phyloP scores from a whole-genome alignment of 2,797 vertebrate species.

The Bucorvus abyssinicus region DNA sequence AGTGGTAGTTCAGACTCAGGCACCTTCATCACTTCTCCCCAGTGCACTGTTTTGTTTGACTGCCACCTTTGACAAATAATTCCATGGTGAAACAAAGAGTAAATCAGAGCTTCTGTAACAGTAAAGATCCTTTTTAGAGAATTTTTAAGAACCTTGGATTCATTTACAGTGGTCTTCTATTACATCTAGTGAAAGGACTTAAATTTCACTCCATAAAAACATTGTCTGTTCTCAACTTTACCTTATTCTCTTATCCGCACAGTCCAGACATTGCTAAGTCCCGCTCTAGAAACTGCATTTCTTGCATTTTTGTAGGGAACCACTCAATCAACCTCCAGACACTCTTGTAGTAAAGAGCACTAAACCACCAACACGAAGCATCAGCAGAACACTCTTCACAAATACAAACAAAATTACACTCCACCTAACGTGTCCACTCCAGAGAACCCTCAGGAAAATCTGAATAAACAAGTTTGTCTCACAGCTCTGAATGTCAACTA shows the following conservation, averaged over 20 bases:
- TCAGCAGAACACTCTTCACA: constrained; percentile 19
- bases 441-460: background rate
- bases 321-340: constrained; percentile 21
- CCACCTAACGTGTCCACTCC: background rate
- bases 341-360: constrained; percentile 22
- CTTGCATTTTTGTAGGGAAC: constrained; percentile 11
- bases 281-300: background rate
- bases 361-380: constrained; percentile 34
- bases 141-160: background rate
- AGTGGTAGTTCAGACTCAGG: background rate
- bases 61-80: background rate
- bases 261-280: background rate
- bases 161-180: background rate
- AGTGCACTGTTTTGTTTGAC: background rate
- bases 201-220: background rate
- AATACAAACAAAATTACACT: constrained; percentile 19
- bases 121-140: background rate
- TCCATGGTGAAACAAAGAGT: background rate
- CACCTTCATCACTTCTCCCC: background rate
- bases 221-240: background rate
- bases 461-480: constrained; percentile 5
- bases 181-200: background rate
- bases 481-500: background rate
- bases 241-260: background rate
- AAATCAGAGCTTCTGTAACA: background rate